phyloP scores from a whole-genome alignment of 1,140 invertebrate genomes.

The Ridgeia piscesae region DNA sequence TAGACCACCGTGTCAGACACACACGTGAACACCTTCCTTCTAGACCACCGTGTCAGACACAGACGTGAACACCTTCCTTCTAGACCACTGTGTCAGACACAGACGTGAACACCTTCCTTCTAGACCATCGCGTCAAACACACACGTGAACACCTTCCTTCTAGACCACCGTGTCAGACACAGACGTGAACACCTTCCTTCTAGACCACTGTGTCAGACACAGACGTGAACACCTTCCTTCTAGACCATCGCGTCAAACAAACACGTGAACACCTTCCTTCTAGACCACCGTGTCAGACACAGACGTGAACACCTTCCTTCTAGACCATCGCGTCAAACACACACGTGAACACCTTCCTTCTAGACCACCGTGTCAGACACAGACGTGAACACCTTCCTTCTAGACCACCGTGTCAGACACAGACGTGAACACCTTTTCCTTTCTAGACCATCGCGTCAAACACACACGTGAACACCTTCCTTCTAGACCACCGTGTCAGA shows the following conservation, averaged over 20 bases:
- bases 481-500: no score
- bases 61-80: background rate
- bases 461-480: no score
- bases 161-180: background rate
- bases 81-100: background rate
- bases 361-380: background rate
- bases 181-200: background rate
- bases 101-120: background rate
- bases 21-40: background rate
- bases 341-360: background rate
- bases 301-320: background rate
- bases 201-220: background rate
- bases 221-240: background rate
- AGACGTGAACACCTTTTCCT: background rate
- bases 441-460: background rate
- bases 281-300: background rate
- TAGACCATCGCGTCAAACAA: background rate
- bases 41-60: background rate
- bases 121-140: background rate
- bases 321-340: background rate
- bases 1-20: background rate
- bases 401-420: background rate
- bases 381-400: background rate
- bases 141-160: background rate
- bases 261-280: background rate